Evolutionary conservation across 2,113 vertebrate species (phyloP).

Genomic region (Platysteira castanea): DNA sequence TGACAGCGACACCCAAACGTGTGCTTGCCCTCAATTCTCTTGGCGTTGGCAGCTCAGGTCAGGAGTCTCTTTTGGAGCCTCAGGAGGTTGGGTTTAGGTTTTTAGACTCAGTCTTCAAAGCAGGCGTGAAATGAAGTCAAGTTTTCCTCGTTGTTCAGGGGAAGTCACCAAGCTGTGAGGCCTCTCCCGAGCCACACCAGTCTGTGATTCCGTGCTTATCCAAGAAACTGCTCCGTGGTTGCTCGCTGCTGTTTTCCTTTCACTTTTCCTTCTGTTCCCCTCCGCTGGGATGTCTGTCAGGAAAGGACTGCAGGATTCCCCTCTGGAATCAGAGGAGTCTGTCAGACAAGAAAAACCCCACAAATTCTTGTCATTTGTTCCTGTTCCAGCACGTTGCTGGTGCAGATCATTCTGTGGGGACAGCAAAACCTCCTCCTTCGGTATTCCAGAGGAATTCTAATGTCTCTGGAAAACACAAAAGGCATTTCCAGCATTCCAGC

Average conservation of each 20-base stretch:
- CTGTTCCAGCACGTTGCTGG: background rate
- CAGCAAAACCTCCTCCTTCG: background rate
- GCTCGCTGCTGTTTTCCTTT: background rate
- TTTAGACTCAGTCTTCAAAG: background rate
- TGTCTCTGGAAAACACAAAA: background rate
- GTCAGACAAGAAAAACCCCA: background rate
- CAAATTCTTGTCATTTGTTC: background rate
- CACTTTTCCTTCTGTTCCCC: background rate
- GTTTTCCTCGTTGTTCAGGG: background rate
- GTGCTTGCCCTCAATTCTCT: slow-evolving; percentile 27
- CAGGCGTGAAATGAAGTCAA: background rate
- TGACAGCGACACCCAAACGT: slow-evolving; percentile 28
- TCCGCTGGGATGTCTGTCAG: background rate
- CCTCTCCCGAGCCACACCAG: background rate
- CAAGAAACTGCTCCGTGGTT: background rate
- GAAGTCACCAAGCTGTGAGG: background rate
- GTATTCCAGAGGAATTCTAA: too few species aligned
- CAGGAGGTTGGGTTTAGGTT: background rate
- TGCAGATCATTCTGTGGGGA: background rate
- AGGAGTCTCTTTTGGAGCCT: slow-evolving; percentile 21
- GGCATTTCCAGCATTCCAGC: background rate
- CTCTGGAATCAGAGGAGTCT: background rate
- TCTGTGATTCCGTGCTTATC: background rate
- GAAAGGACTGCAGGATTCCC: background rate
- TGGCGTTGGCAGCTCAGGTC: slow-evolving; percentile 9